Evolutionary conservation across 1,140 invertebrate species (phyloP).

Genomic region (Proales similis): DNA sequence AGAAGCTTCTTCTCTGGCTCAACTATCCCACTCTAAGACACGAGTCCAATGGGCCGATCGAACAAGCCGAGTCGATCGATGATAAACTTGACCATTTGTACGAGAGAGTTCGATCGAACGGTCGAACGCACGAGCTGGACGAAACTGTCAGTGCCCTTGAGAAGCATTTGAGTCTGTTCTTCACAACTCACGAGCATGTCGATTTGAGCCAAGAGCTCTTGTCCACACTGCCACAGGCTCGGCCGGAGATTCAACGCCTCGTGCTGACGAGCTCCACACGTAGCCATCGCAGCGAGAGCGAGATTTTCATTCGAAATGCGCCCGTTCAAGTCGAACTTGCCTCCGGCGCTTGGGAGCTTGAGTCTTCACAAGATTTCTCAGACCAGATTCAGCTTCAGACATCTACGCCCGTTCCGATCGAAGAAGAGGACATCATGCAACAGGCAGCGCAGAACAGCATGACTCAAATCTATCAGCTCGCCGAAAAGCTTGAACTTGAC

Average conservation of each 20-base stretch:
- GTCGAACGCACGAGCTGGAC: conserved; percentile 9
- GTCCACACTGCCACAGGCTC: background rate
- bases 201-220: conserved; percentile 18
- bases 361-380: too few species aligned
- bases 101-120: background rate
- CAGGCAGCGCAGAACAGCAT: too few species aligned
- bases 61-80: conserved; percentile 25
- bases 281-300: too few species aligned
- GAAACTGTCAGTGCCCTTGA: conserved; percentile 1
- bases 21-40: conserved; percentile 23
- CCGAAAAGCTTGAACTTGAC: too few species aligned
- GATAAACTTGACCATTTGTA: conserved; percentile 34
- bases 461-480: too few species aligned
- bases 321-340: background rate
- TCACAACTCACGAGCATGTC: conserved; percentile 25
- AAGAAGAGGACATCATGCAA: too few species aligned
- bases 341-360: too few species aligned
- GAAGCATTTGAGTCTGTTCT: conserved; percentile 20
- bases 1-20: conserved; percentile 33
- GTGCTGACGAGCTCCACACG: too few species aligned
- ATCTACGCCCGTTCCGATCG: too few species aligned
- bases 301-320: conserved; percentile 1
- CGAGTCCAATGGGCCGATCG: background rate
- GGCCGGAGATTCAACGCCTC: conserved; percentile 22
- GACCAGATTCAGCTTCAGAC: too few species aligned